These are phyloP conservation scores for Alexandromys fortis DNA, from an alignment of 2,113 vertebrate species.

Conservation along the genomic window DNA sequence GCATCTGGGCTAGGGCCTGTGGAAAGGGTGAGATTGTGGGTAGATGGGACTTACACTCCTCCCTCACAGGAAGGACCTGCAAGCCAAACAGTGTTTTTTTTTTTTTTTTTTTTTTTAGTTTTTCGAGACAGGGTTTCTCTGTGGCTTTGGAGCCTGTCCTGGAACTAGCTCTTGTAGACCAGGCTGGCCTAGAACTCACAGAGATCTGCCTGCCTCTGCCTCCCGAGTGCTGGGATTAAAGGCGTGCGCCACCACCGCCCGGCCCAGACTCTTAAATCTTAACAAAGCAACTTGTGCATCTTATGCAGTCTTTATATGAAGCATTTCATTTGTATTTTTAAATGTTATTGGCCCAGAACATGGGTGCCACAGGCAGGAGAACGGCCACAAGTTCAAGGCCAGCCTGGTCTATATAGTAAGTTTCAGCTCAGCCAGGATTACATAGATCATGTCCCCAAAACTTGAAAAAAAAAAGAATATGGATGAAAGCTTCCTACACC, in stretches of 20 bases:
- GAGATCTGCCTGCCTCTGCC: no score
- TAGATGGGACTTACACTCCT: neutral
- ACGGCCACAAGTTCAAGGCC: neutral
- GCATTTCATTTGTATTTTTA: neutral
- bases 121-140: no score
- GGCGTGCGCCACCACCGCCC: no score
- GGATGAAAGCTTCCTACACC: neutral
- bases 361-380: neutral
- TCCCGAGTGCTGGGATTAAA: no score
- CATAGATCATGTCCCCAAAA: neutral
- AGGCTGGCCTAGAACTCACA: no score
- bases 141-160: no score
- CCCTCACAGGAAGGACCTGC: neutral
- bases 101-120: no score
- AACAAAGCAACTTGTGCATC: neutral
- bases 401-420: neutral
- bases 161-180: no score
- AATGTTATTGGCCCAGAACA: neutral
- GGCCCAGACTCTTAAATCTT: neutral
- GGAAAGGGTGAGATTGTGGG: neutral
- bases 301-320: neutral
- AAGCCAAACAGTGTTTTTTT: neutral
- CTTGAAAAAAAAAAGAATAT: neutral
- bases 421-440: neutral
- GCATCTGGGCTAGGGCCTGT: neutral